These are phyloP conservation scores for Eumaeus atala DNA, from an alignment of 1,140 invertebrate species.

Conservation along the genomic window DNA sequence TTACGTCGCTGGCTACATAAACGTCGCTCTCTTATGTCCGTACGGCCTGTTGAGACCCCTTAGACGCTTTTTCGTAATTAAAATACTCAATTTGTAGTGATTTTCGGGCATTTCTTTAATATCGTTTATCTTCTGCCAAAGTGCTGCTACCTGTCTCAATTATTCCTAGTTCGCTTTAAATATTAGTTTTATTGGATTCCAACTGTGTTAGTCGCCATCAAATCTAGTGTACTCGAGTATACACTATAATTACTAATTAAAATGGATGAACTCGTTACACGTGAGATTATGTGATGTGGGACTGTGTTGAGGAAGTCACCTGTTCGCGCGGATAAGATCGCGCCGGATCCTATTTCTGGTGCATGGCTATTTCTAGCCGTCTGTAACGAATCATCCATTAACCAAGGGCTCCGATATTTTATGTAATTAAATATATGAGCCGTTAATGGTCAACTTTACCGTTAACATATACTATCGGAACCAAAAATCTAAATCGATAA, in stretches of 20 bases:
- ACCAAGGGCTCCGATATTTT: slow-evolving; percentile 22
- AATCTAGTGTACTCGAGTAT: slow-evolving; percentile 51
- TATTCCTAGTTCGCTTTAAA: slow-evolving; percentile 73
- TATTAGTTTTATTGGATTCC: slow-evolving; percentile 66
- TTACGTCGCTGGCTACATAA: slow-evolving; percentile 18
- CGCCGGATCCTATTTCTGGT: slow-evolving; percentile 17
- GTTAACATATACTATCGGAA: slow-evolving; percentile 11
- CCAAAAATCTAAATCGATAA: slow-evolving; percentile 4
- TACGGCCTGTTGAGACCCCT: not conserved
- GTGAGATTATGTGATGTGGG: slow-evolving; percentile 59
- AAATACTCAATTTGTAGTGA: slow-evolving; percentile 34
- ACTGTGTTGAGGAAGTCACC: slow-evolving; percentile 53
- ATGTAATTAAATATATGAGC: slow-evolving; percentile 44
- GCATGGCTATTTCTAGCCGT: slow-evolving; percentile 14
- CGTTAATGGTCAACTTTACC: slow-evolving; percentile 37
- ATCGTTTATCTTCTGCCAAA: slow-evolving; percentile 67
- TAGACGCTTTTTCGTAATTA: slow-evolving; percentile 3
- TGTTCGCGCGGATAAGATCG: slow-evolving; percentile 31
- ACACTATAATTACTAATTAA: slow-evolving; percentile 34
- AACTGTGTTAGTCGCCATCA: slow-evolving; percentile 67
- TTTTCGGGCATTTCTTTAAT: slow-evolving; percentile 22
- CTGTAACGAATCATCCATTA: slow-evolving; percentile 30
- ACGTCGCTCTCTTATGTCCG: slow-evolving; percentile 33
- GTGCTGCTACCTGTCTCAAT: slow-evolving; percentile 66
- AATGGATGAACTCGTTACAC: slow-evolving; percentile 35